phyloP scores from a whole-genome alignment of 2,888 invertebrate species.

The Athalia rosae region DNA sequence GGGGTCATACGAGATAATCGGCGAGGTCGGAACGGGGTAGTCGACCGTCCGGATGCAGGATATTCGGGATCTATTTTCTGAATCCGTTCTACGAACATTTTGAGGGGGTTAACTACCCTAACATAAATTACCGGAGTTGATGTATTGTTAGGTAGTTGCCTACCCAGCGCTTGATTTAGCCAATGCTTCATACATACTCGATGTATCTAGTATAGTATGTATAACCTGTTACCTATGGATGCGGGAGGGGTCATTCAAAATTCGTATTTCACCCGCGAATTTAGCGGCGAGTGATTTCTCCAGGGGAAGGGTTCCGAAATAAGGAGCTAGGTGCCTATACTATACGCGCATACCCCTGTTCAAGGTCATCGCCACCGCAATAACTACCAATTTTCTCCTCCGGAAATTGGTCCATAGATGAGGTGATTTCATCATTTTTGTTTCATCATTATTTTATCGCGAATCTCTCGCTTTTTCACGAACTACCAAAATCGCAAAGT shows the following conservation, averaged over 20 bases:
- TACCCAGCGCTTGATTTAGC: constrained; percentile 59
- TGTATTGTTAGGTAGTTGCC: constrained; percentile 44
- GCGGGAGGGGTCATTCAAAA: constrained; percentile 22
- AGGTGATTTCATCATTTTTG: no score
- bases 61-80: constrained; percentile 65
- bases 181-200: constrained; percentile 39
- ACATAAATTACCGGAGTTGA: constrained; percentile 64
- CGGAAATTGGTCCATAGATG: no score
- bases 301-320: constrained; percentile 4
- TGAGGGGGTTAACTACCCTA: constrained; percentile 64
- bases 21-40: no score
- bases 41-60: no score
- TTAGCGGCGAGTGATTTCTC: constrained; percentile 7
- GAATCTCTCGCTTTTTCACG: no score
- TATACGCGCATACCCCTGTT: neutral
- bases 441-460: no score
- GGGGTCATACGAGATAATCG: no score
- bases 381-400: no score
- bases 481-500: no score
- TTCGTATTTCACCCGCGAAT: constrained; percentile 5
- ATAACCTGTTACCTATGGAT: constrained; percentile 31
- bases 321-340: neutral
- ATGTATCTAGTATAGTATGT: constrained; percentile 35
- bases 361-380: no score
- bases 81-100: constrained; percentile 56